phyloP scores from a whole-genome alignment of 35 echinoderm and acorn worm species.

The Eucidaris tribuloides region DNA sequence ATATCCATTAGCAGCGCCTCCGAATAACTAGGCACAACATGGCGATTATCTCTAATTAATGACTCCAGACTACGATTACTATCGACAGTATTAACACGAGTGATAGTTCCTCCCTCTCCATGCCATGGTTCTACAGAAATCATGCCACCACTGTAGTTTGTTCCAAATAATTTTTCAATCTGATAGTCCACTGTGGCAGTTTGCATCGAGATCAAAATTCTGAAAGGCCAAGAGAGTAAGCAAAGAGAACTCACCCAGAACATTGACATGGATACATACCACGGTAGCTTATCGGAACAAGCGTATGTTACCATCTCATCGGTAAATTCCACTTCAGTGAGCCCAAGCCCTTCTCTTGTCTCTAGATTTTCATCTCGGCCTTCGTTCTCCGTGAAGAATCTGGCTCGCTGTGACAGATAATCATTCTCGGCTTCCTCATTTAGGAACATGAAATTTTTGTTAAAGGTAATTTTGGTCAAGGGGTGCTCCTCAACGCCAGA shows the following conservation, averaged over 20 bases:
- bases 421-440: conserved; percentile 98
- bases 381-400: conserved; percentile 95
- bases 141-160: conserved; percentile 71
- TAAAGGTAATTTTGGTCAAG: conserved; percentile 78
- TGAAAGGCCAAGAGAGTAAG: conserved; percentile 91
- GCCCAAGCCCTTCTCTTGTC: conserved; percentile 85
- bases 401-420: conserved; percentile 86
- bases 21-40: conserved; percentile 95
- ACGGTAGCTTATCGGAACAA: conserved; percentile 90
- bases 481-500: conserved; percentile 74
- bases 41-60: conserved; percentile 78
- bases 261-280: conserved; percentile 85
- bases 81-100: conserved; percentile 62
- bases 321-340: conserved; percentile 90
- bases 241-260: conserved; percentile 80
- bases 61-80: conserved; percentile 84
- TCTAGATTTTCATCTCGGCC: conserved; percentile 98
- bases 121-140: conserved; percentile 77
- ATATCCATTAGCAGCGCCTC: conserved; percentile 92
- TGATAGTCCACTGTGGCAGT: conserved; percentile 94
- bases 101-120: conserved; percentile 63
- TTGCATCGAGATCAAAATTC: conserved; percentile 76
- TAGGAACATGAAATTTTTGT: conserved; percentile 97
- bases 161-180: conserved; percentile 94
- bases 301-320: conserved; percentile 97